A percentile compares a stretch with the other conserved stretches of the same genome.
These are phyloP conservation scores for Callimorpha dominula DNA, from an alignment of 2,888 invertebrate genomes.

Conservation along the genomic window DNA sequence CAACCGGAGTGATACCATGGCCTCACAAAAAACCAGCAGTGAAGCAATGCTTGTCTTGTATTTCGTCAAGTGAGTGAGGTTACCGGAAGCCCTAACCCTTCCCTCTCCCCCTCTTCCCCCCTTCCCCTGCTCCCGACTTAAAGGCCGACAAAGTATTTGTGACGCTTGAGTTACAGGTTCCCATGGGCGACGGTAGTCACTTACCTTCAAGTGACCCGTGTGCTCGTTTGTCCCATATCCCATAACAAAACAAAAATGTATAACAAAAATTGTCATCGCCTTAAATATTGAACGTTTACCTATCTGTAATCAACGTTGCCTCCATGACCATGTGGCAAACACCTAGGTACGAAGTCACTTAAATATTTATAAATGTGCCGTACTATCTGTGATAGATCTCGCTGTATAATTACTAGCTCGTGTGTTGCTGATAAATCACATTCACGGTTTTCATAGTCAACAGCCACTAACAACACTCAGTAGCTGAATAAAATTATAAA, in stretches of 20 bases:
- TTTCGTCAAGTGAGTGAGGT: too few relatives aligned
- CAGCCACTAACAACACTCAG: constrained; percentile 21
- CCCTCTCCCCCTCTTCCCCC: too few relatives aligned
- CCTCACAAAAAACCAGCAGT: too few relatives aligned
- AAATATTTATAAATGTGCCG: constrained; percentile 47
- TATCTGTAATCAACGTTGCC: not conserved
- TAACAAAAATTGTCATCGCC: not conserved
- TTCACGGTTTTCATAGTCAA: constrained; percentile 48
- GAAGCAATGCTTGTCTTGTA: too few relatives aligned
- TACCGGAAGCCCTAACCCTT: too few relatives aligned
- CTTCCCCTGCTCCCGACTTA: too few relatives aligned
- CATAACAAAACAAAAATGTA: not conserved
- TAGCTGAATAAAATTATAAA: constrained; percentile 10
- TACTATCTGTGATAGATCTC: constrained; percentile 63
- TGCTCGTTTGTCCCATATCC: too few relatives aligned
- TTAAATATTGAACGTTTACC: not conserved
- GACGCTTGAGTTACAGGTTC: too few relatives aligned
- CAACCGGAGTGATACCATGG: too few relatives aligned
- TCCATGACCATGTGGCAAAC: not conserved
- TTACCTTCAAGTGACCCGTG: too few relatives aligned
- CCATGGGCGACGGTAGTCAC: too few relatives aligned
- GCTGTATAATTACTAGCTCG: constrained; percentile 63
- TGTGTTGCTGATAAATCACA: constrained; percentile 55
- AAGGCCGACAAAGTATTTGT: too few relatives aligned
- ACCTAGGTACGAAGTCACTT: constrained; percentile 8